A percentile compares a stretch with the other conserved stretches of the same genome.
phyloP scores from a whole-genome alignment of 2,888 invertebrate genomes.

The Orthonevra nobilis region DNA sequence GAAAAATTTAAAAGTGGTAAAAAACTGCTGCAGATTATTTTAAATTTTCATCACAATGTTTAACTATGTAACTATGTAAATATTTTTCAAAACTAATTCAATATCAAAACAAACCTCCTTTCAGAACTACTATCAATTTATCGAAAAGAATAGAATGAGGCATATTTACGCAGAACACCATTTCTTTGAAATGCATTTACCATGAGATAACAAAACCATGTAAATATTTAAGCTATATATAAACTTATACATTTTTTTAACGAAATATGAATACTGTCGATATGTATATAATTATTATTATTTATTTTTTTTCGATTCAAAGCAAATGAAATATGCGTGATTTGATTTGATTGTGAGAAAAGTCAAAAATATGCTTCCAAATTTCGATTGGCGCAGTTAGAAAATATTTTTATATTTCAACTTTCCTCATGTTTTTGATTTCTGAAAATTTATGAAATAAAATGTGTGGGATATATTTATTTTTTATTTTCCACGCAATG shows the following conservation, averaged over 20 bases:
- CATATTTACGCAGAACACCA: slow-evolving; percentile 15
- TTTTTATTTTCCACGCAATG: slow-evolving; percentile 46
- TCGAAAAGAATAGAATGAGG: no score
- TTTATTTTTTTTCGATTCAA: slow-evolving; percentile 6
- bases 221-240: no score
- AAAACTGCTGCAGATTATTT: no score
- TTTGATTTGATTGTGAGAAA: slow-evolving; percentile 34
- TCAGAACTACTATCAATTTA: no score
- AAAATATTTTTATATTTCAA: no score
- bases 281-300: slow-evolving; percentile 7
- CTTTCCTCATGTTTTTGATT: slow-evolving; percentile 5
- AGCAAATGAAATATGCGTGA: slow-evolving; percentile 59
- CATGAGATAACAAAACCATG: slow-evolving; percentile 1
- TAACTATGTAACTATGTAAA: no score
- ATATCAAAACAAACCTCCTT: no score
- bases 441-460: slow-evolving; percentile 39
- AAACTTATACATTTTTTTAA: slow-evolving; percentile 12
- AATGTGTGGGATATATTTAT: slow-evolving; percentile 32
- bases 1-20: no score
- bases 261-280: slow-evolving; percentile 62
- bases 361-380: background rate
- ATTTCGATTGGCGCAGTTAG: no score
- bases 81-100: no score
- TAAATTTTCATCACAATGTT: no score
- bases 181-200: slow-evolving; percentile 6